Base-by-base conservation (phyloP, 2,797 vertebrate genomes). In the Cyprinella venusta region DNA sequence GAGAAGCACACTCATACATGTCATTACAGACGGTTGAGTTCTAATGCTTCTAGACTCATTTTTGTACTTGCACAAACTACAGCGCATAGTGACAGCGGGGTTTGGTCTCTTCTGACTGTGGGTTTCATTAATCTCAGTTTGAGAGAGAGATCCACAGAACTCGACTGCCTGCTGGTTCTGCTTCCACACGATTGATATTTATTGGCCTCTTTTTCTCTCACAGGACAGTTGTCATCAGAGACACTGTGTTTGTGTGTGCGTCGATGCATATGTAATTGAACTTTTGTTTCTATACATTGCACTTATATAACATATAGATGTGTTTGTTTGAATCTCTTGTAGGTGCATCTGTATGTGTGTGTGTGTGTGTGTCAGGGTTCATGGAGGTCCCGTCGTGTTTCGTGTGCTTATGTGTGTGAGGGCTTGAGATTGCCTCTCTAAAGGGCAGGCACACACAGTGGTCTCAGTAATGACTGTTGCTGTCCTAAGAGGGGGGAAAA, bases 381-480 rank as follows among this genome's bases (percentile, higher is more conserved):
- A 40, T 30, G 9, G 50, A 75, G 12, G 21, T 84, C 33, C 24
- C 5, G 1, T 54, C 9, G 24, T 52, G 61, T 56, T 52, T 77
- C 59, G 69, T 68, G 68, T 75, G 48, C 65, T n/a, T 42, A 15
- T 74, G 74, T 81, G 71, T 48, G 18, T 19, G 30, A 64, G 50
- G 82, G 79, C 69, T 52, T 74, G 45, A 79, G 71, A 68, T 71
- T 71, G 56, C 54, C 40, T 68, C 18, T 71, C 48, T 72, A 68
- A 88, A 76, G 87, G 82, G 87, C 86, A 68, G 72, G 82, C 90
- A 88, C 87, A 89, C 88, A 90, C 78, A 76, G 88, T 87, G 83
- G 88, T 86, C 30, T 88, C 78, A 84, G 89, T 93, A 93, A 94
- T 93, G 91, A 91, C 84, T 86, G 91, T 67, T 86, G 84, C 81